Evolutionary conservation across 2,888 invertebrate genomes (phyloP).

Genomic region (Phortica okadai): DNA sequence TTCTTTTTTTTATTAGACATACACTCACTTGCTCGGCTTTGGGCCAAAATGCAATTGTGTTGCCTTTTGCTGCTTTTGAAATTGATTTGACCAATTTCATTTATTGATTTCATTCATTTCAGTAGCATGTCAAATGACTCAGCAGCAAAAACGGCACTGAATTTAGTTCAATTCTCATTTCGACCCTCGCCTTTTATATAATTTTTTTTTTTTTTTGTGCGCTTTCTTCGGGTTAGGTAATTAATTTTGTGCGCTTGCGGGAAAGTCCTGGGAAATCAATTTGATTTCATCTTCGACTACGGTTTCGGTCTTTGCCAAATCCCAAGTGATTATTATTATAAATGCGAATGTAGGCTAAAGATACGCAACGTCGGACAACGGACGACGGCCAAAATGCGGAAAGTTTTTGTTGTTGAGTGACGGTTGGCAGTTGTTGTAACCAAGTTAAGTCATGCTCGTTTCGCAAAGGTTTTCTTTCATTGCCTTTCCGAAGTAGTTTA

Average conservation of each 20-base stretch:
- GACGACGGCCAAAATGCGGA: neutral
- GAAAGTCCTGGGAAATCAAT: constrained; percentile 69
- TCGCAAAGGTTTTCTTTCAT: too few relatives aligned
- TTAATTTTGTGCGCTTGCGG: constrained; percentile 57
- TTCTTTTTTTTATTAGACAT: neutral
- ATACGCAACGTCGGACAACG: neutral
- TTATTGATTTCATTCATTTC: constrained; percentile 68
- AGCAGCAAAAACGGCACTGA: constrained; percentile 40
- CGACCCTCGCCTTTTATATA: constrained; percentile 46
- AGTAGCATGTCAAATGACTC: constrained; percentile 64
- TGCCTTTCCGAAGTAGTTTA: too few relatives aligned
- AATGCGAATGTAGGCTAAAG: constrained; percentile 22
- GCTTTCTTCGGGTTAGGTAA: constrained; percentile 65
- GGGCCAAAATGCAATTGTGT: constrained; percentile 66
- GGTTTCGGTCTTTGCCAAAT: constrained; percentile 39
- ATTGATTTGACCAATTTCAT: constrained; percentile 69
- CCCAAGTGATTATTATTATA: constrained; percentile 52
- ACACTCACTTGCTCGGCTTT: constrained; percentile 17
- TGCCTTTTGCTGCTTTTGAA: constrained; percentile 50
- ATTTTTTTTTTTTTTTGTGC: constrained; percentile 42
- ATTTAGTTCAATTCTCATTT: constrained; percentile 10
- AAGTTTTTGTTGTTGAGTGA: constrained; percentile 19
- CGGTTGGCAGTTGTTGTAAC: constrained; percentile 17
- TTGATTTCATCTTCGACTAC: constrained; percentile 37
- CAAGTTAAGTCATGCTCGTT: neutral